phyloP scores from a whole-genome alignment of 1,140 invertebrate species.

The Ptiloglossa arizonensis region DNA sequence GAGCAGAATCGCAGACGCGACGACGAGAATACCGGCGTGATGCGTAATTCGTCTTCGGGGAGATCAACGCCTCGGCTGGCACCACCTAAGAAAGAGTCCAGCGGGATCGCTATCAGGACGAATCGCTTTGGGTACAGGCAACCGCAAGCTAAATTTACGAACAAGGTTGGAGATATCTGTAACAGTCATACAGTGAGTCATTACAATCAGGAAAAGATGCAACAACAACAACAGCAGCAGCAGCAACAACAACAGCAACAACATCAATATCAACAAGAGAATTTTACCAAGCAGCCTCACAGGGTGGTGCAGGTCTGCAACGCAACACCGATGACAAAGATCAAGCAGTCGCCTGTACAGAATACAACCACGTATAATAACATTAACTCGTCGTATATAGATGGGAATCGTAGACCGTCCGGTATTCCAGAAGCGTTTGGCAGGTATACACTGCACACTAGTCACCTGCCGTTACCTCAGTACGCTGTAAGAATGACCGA shows the following conservation, averaged over 20 bases:
- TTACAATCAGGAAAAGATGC: constrained; percentile 71
- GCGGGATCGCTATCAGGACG: constrained; percentile 74
- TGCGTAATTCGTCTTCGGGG: constrained; percentile 76
- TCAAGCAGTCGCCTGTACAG: constrained; percentile 66
- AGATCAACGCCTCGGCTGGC: constrained; percentile 81
- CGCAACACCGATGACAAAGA: constrained; percentile 50
- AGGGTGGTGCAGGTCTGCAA: constrained; percentile 42
- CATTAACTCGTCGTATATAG: not conserved
- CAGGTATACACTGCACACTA: constrained; percentile 89
- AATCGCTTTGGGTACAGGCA: constrained; percentile 83
- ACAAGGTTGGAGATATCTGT: constrained; percentile 81
- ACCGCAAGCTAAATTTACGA: constrained; percentile 75
- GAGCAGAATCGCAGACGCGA: constrained; percentile 74
- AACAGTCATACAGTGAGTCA: constrained; percentile 69
- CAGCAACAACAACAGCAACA: constrained; percentile 59
- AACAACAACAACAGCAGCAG: constrained; percentile 54
- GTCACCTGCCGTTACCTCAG: constrained; percentile 87
- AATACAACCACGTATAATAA: constrained; percentile 53
- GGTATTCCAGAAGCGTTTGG: constrained; percentile 72
- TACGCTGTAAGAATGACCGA: constrained; percentile 86
- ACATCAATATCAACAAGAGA: constrained; percentile 54
- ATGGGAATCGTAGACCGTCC: constrained; percentile 58
- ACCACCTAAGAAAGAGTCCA: constrained; percentile 82
- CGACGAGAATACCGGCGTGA: constrained; percentile 44
- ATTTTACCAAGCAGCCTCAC: constrained; percentile 42